These are phyloP conservation scores for Hipposideros armiger DNA, from an alignment of 2,113 vertebrate genomes.

Conservation along the genomic window DNA sequence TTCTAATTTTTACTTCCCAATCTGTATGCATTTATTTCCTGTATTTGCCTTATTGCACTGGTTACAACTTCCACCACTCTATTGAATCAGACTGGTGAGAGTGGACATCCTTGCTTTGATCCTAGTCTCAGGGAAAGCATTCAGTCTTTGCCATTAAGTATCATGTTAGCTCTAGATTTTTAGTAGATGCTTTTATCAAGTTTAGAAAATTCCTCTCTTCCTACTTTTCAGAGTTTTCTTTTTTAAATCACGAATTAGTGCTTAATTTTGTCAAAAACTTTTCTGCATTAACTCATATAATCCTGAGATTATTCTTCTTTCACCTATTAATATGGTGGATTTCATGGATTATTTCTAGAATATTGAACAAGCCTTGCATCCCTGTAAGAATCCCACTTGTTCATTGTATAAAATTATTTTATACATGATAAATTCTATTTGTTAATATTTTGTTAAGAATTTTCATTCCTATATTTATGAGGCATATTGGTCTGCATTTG, in stretches of 20 bases:
- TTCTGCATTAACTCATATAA: neutral
- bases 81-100: neutral
- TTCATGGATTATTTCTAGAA: neutral
- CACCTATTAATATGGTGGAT: neutral
- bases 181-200: neutral
- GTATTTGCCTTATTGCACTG: neutral
- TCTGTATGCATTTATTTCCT: neutral
- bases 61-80: neutral
- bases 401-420: neutral
- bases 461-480: neutral
- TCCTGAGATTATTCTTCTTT: neutral
- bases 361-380: neutral
- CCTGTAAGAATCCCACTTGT: neutral
- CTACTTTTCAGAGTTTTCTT: neutral
- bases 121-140: neutral
- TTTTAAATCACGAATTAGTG: neutral
- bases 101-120: neutral
- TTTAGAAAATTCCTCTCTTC: neutral
- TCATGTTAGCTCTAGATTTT: neutral
- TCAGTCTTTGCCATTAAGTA: neutral
- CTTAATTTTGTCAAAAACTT: neutral
- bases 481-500: neutral
- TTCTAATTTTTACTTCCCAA: neutral
- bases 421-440: neutral
- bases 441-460: neutral